Evolutionary conservation across 2,888 invertebrate species (phyloP).

Genomic region (Theodoxus fluviatilis): DNA sequence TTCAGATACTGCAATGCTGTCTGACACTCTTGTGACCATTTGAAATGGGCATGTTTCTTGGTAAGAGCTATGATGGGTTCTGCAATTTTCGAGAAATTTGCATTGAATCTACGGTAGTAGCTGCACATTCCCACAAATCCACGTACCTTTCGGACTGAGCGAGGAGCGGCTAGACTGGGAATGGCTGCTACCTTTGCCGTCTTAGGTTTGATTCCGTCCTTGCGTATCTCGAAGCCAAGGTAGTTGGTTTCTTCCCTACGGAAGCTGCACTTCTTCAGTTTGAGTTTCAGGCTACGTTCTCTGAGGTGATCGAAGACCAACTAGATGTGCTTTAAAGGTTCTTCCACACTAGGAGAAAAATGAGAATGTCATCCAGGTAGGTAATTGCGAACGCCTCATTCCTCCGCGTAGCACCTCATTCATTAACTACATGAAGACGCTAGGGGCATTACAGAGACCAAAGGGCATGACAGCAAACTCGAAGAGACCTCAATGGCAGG

Average conservation of each 20-base stretch:
- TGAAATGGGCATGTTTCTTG: constrained; percentile 32
- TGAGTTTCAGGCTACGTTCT: constrained; percentile 27
- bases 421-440: constrained; percentile 21
- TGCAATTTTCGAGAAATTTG: constrained; percentile 22
- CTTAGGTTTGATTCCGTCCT: constrained; percentile 31
- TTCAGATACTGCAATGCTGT: constrained; percentile 30
- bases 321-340: constrained; percentile 31
- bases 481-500: constrained; percentile 20
- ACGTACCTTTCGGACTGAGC: constrained; percentile 30
- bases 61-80: constrained; percentile 31
- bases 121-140: constrained; percentile 35
- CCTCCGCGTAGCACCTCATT: constrained; percentile 4
- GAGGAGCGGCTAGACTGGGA: constrained; percentile 27
- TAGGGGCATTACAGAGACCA: constrained; percentile 15
- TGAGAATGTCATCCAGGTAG: constrained; percentile 34
- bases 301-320: constrained; percentile 28
- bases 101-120: constrained; percentile 34
- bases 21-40: constrained; percentile 28
- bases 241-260: constrained; percentile 28
- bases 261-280: constrained; percentile 33
- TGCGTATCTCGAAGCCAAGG: constrained; percentile 27
- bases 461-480: constrained; percentile 25
- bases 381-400: constrained; percentile 28
- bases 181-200: constrained; percentile 30
- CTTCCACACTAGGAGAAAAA: constrained; percentile 29